A percentile compares a stretch with the other conserved stretches of the same genome.
Conservation (phyloP, 2,797 vertebrate species). For the Taenioides sp. region DNA sequence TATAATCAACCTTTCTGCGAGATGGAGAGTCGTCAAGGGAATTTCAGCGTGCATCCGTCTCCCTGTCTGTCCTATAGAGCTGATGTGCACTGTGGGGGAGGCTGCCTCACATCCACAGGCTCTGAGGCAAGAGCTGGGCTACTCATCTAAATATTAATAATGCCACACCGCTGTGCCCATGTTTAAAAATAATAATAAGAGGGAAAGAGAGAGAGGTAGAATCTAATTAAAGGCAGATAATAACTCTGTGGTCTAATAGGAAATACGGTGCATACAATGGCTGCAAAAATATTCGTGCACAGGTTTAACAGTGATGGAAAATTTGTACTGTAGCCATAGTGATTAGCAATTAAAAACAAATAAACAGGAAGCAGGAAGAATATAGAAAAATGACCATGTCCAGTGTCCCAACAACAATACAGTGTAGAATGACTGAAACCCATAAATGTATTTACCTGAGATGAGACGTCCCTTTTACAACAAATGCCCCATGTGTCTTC, state of each 20-base stretch:
- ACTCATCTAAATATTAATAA: constrained; percentile 62
- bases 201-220: constrained; percentile 11
- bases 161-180: constrained; percentile 13
- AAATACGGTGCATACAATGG: neutral
- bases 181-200: constrained; percentile 9
- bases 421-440: too few species aligned
- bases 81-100: neutral
- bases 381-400: too few species aligned
- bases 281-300: neutral
- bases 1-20: constrained; percentile 14
- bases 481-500: too few species aligned
- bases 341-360: neutral
- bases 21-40: constrained; percentile 21
- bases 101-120: constrained; percentile 43
- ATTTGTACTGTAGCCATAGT: neutral
- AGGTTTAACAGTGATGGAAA: neutral
- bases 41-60: constrained; percentile 22
- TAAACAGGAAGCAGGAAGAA: too few species aligned
- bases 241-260: neutral
- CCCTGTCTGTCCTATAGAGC: constrained; percentile 4
- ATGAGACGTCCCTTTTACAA: too few species aligned
- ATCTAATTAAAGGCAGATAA: constrained; percentile 15
- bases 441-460: too few species aligned
- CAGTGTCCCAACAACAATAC: too few species aligned
- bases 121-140: constrained; percentile 28